Percentiles rank a stretch among this genome's conserved stretches.
These are phyloP conservation scores for Lontra canadensis DNA, from an alignment of 2,113 vertebrate genomes.

Conservation along the genomic window DNA sequence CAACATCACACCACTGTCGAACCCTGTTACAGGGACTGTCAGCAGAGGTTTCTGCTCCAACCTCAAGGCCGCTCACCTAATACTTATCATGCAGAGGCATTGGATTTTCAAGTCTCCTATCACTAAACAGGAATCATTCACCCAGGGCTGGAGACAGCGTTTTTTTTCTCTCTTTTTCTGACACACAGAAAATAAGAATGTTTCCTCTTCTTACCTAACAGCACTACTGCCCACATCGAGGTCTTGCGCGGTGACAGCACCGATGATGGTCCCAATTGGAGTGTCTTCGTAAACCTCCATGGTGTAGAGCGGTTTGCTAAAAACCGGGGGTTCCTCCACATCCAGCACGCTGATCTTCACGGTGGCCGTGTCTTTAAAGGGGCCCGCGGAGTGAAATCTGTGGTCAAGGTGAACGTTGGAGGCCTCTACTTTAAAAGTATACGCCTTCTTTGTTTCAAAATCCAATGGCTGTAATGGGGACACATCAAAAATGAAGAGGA, in stretches of 20 bases:
- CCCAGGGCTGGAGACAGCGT: neutral
- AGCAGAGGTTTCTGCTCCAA: neutral
- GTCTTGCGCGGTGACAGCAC: slow-evolving; percentile 97
- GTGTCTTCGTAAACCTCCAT: slow-evolving; percentile 99
- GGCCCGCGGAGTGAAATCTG: slow-evolving; percentile 93
- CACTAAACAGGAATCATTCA: neutral
- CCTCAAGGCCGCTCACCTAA: too few species aligned
- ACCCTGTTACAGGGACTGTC: neutral
- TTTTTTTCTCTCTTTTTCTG: neutral
- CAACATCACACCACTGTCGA: neutral
- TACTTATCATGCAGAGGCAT: accelerated
- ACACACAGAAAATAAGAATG: neutral
- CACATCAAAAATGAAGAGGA: neutral
- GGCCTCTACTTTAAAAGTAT: slow-evolving; percentile 98
- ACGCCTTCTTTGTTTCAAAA: slow-evolving; percentile 97
- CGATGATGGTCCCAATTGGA: slow-evolving; percentile 94
- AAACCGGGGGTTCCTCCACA: slow-evolving; percentile 96
- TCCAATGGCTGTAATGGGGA: slow-evolving; percentile 89
- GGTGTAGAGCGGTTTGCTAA: slow-evolving; percentile 93
- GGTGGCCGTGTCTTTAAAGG: slow-evolving; percentile 97
- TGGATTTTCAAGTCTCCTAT: neutral
- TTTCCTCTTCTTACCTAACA: slow-evolving; percentile 88
- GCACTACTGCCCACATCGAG: slow-evolving; percentile 94
- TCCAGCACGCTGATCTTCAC: slow-evolving; percentile 97
- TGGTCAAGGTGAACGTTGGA: slow-evolving; percentile 94